Evolutionary conservation across 53 echinoderm and acorn worm genomes (phyloP).

Genomic region (Echinometra lucunter): DNA sequence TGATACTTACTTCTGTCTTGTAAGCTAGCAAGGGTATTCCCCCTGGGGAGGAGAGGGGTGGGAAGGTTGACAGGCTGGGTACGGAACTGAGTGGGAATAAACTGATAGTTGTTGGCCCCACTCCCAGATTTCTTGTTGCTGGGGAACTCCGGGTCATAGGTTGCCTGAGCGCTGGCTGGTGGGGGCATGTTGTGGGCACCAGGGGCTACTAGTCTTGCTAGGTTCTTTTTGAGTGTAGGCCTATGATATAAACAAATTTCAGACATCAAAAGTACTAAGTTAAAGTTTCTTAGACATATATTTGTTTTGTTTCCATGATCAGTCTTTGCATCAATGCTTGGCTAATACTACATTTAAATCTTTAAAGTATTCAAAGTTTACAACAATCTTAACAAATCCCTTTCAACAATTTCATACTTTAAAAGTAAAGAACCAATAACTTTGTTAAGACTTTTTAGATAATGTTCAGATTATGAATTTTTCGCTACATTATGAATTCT

Average conservation of each 20-base stretch:
- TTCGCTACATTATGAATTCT: no score
- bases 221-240: slow-evolving; percentile 89
- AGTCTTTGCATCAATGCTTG: no score
- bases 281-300: no score
- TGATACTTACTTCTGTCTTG: slow-evolving; percentile 84
- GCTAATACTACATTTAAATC: no score
- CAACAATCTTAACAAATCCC: no score
- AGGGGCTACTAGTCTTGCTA: slow-evolving; percentile 76
- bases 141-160: slow-evolving; percentile 79
- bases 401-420: no score
- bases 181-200: slow-evolving; percentile 56
- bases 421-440: no score
- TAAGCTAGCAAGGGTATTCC: slow-evolving; percentile 69
- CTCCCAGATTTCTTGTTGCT: slow-evolving; percentile 65
- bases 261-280: no score
- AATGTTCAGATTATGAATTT: no score
- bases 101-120: slow-evolving; percentile 83
- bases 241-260: slow-evolving; percentile 46
- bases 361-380: no score
- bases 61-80: slow-evolving; percentile 94
- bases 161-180: not conserved
- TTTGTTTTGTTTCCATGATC: no score
- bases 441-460: no score
- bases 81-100: slow-evolving; percentile 92
- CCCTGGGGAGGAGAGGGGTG: slow-evolving; percentile 71